phyloP scores from a whole-genome alignment of 37 sponge, comb jelly and placozoan genomes.

The Cliona cf. orientalis region DNA sequence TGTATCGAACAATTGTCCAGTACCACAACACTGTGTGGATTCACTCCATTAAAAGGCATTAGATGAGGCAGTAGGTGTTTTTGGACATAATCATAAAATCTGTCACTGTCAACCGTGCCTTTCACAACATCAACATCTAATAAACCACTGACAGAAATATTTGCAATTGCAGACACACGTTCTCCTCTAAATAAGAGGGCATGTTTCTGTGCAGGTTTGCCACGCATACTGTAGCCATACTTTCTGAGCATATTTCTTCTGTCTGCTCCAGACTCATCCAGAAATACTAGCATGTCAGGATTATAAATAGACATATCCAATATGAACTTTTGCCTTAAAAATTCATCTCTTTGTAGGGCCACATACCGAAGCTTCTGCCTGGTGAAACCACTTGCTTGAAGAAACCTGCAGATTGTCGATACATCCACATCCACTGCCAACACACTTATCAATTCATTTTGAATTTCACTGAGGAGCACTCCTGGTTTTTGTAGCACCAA shows the following conservation, averaged over 20 bases:
- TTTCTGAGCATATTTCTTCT: conserved; percentile 13
- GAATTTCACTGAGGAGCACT: too few relatives aligned
- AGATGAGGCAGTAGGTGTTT: conserved; percentile 29
- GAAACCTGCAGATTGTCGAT: conserved; percentile 47
- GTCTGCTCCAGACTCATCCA: conserved; percentile 50
- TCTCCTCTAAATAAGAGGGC: conserved; percentile 22
- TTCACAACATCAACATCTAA: conserved; percentile 13
- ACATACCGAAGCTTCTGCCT: conserved; percentile 15
- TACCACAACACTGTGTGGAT: conserved; percentile 47
- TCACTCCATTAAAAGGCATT: conserved; percentile 29
- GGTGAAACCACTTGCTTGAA: conserved; percentile 36
- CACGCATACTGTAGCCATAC: conserved; percentile 37
- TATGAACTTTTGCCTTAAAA: conserved; percentile 21
- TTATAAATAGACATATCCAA: conserved; percentile 23
- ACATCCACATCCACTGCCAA: too few relatives aligned
- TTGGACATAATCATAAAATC: conserved; percentile 40
- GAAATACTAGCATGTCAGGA: conserved; percentile 37
- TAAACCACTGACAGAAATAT: conserved; percentile 26
- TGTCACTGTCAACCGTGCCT: conserved; percentile 22
- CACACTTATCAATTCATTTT: too few relatives aligned
- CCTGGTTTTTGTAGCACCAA: too few relatives aligned
- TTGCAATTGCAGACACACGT: conserved; percentile 34
- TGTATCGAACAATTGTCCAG: conserved; percentile 47
- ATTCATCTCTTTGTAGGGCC: conserved; percentile 35
- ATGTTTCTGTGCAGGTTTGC: conserved; percentile 3